Conservation (phyloP, 2,888 invertebrate species). For the Pasiphila rectangulata region DNA sequence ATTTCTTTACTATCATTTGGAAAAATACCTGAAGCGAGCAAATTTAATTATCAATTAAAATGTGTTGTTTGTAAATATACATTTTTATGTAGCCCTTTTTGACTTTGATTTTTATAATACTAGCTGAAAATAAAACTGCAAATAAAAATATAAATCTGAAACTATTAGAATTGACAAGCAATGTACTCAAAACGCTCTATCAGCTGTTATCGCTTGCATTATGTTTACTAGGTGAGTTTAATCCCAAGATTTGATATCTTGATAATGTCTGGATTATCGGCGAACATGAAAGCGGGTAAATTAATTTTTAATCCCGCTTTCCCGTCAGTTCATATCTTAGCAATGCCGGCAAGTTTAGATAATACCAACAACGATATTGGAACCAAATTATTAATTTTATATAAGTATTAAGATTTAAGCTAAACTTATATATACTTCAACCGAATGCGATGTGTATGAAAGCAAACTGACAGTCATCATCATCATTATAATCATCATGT, state of each 20-base stretch:
- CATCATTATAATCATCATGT: too few relatives aligned
- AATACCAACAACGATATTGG: conserved; percentile 42
- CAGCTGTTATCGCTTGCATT: conserved; percentile 69
- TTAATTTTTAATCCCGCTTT: conserved; percentile 77
- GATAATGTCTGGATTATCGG: conserved; percentile 78
- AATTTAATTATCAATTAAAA: too few relatives aligned
- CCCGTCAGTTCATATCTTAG: conserved; percentile 65
- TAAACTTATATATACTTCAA: too few relatives aligned
- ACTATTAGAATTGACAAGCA: conserved; percentile 17
- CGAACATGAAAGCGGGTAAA: conserved; percentile 76
- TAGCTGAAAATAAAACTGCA: background rate
- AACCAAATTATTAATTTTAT: too few relatives aligned
- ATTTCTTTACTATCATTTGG: too few relatives aligned
- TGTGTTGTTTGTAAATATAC: too few relatives aligned
- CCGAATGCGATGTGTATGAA: too few relatives aligned
- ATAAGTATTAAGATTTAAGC: too few relatives aligned
- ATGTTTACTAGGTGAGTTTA: conserved; percentile 72
- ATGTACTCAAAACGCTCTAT: conserved; percentile 49
- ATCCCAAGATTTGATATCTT: conserved; percentile 76
- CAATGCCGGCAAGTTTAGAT: conserved; percentile 50
- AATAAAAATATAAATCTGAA: conserved; percentile 13
- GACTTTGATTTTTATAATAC: too few relatives aligned
- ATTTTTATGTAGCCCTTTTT: too few relatives aligned
- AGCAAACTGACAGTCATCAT: too few relatives aligned
- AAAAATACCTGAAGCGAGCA: too few relatives aligned